These are phyloP conservation scores for Australoheros scitulus DNA, from an alignment of 2,113 vertebrate genomes.

Conservation along the genomic window DNA sequence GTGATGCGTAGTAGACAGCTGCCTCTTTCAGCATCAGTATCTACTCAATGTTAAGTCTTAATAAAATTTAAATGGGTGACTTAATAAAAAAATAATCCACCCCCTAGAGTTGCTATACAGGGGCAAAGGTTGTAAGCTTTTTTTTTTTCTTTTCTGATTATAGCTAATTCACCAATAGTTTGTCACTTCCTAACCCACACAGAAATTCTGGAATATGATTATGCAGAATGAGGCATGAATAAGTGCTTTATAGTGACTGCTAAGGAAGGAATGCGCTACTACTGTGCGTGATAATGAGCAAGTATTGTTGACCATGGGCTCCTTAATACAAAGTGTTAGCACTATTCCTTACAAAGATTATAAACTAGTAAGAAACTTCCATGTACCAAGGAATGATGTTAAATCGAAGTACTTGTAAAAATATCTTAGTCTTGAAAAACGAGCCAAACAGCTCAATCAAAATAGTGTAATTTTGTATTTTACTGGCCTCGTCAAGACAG, in stretches of 20 bases:
- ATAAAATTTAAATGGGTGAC: background rate
- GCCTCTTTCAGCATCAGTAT: accelerated
- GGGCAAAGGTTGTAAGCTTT: no score
- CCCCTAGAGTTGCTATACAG: no score
- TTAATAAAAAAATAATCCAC: background rate
- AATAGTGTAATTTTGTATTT: background rate
- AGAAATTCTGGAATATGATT: no score
- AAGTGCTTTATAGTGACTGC: background rate
- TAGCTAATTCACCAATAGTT: no score
- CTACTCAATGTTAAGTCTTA: background rate
- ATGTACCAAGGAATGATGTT: background rate
- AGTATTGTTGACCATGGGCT: background rate
- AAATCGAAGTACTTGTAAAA: background rate
- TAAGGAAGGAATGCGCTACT: background rate
- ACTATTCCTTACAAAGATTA: background rate
- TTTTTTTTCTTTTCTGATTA: no score
- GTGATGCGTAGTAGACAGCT: background rate
- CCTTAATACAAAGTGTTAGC: background rate
- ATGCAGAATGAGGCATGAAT: background rate
- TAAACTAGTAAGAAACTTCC: background rate
- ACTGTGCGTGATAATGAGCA: background rate
- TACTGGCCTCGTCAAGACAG: background rate
- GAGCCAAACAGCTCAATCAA: background rate
- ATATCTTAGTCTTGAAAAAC: background rate
- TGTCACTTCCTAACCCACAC: no score